Percentiles rank a stretch among this genome's conserved stretches.
phyloP scores from a whole-genome alignment of 1,140 invertebrate species.

The Drosophila pallidifrons region DNA sequence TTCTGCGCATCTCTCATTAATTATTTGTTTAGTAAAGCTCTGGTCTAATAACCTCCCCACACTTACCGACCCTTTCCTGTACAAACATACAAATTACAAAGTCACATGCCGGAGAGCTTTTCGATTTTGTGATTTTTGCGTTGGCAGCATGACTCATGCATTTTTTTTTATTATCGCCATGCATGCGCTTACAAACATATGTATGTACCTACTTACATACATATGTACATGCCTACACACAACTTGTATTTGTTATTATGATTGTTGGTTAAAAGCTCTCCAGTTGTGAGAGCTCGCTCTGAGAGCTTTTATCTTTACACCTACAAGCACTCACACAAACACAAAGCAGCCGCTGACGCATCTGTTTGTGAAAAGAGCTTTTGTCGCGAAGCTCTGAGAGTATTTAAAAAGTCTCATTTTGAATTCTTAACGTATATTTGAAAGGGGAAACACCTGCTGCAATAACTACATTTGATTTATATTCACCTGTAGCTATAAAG shows the following conservation, averaged over 20 bases:
- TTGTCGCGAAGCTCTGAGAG: conserved; percentile 28
- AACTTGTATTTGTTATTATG: conserved; percentile 11
- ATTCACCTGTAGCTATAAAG: no score
- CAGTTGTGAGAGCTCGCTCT: conserved; percentile 20
- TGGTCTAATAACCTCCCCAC: conserved; percentile 5
- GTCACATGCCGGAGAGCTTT: conserved; percentile 64
- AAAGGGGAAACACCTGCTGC: background rate
- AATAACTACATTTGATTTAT: no score
- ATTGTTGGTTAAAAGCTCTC: conserved; percentile 40
- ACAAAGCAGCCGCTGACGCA: conserved; percentile 25
- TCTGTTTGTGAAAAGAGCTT: conserved; percentile 11
- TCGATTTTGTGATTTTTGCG: conserved; percentile 53
- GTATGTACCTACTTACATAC: background rate
- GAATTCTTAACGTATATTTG: conserved; percentile 31
- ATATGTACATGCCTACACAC: background rate
- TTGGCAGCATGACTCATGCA: conserved; percentile 73
- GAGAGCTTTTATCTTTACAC: conserved; percentile 66
- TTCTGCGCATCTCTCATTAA: conserved; percentile 37
- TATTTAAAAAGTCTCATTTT: conserved; percentile 1
- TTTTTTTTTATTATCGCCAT: conserved; percentile 52
- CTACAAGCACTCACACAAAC: conserved; percentile 28
- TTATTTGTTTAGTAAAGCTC: conserved; percentile 33
- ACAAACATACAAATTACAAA: conserved; percentile 48
- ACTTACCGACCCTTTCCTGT: conserved; percentile 40
- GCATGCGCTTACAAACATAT: conserved; percentile 2